Evolutionary conservation across 2,888 invertebrate genomes (phyloP), one percentile per base, ranked within the genome.

Genomic region (Busseola fusca): DNA sequence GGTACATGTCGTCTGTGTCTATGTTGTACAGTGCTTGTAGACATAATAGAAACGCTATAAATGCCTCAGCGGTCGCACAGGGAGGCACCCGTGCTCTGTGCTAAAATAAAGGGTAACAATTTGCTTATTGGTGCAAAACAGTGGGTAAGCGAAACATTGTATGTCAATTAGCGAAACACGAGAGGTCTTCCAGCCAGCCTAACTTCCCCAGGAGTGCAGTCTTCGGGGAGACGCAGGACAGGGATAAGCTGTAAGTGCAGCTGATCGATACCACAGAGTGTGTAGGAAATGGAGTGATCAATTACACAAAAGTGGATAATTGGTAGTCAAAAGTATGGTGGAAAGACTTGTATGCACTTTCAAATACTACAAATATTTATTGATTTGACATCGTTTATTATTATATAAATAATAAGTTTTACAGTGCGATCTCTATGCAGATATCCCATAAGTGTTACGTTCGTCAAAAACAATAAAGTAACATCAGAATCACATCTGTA

Each of bases 221-320:
- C 76, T 91, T 87, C 87, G 89, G 86, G 76, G 88, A 90, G 72
- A 70, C 87, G 64, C 90, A 88, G 73, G 89, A 91, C 86, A 91
- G 88, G 86, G 90, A 94, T 88, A 94, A 94, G 89, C 88, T 94
- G 95, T 95, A 92, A 95, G 95, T 94, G 86, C 81, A 72, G 69
- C 64, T 60, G 68, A 72, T 72, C 65, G 82, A 64, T 48, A 30
- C n/a, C 80, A 60, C 65, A 37, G 52, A 60, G 30, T 64, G 27
- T 3, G 12, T 37, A 69, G 69, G 12, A 0, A 48, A 80, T 79
- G 80, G 83, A 80, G 75, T 57, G n/a, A n/a, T 30, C 14, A 48
- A 16, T 21, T 30, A 1, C 18, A 25, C 10, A 16, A 5, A 18
- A 10, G 3, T 18, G 14, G 50, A 16, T 27, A 54, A 54, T 21